Base-by-base conservation (phyloP, 2,888 invertebrate species). In the Oxycera nigricornis region DNA sequence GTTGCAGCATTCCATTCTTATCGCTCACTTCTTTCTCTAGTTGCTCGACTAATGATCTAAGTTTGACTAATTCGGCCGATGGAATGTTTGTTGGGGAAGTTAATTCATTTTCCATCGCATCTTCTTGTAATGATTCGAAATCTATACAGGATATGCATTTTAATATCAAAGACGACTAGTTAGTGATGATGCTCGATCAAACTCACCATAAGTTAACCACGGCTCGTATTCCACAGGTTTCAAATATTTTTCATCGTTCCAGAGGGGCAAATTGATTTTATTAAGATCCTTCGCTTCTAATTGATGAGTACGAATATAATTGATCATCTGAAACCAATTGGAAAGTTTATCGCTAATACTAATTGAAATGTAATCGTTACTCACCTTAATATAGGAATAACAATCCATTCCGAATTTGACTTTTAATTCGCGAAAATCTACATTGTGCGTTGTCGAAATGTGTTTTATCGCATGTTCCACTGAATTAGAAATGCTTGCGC, bases 241-340 rank as follows among this genome's bases (percentile, higher is more conserved):
- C 74, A 96, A 86, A 82, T 93, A 95, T 78, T 89, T 89, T 73
- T 95, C 94, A 79, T 90, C 90, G 11, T 89, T 88, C 95, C 95
- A 96, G 3, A 89, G 82, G 1, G 88, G 86, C 20, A 85, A 83
- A 59, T 86, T 84, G 17, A 89, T 82, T 4, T 85, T 83, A 78
- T 88, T 86, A 55, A 92, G 83, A 55, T 88, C 87, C 75, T 89
- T 87, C 0, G 91, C 85, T 0, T 74, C 76, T 1, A 90, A 86
- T 77, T 90, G 90, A 70, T 90, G 88, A 14, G 85, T 87, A 79
- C 93, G 89, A 76, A 95, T 91, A 80, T 90, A 95, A 85, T 95
- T 95, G 0, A 95, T 89, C 80, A 95, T 84, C 81, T 86, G 80
- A 17, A 83, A 84, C 75, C 81, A 14, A 30, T 35, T 4, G 14